A percentile compares a stretch with the other conserved stretches of the same genome.
Evolutionary conservation across 2,113 vertebrate species (phyloP).

Genomic region (Butorides virescens): DNA sequence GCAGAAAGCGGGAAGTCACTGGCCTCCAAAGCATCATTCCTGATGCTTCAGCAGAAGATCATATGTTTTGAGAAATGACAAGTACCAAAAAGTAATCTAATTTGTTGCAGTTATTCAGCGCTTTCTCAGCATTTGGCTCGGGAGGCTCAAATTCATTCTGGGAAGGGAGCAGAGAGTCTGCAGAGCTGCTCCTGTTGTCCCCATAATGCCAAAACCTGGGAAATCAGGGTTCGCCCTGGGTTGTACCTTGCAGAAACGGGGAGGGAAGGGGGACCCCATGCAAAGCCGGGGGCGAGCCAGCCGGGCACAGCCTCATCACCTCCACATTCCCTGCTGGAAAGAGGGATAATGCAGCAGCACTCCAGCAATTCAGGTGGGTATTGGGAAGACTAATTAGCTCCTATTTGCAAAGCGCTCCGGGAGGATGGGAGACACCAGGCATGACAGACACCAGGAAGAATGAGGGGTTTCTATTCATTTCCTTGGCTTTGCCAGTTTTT

Average conservation of each 20-base stretch:
- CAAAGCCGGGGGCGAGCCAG: rapidly evolving
- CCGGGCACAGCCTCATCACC: not conserved
- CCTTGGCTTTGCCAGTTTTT: not conserved
- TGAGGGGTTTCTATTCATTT: rapidly evolving
- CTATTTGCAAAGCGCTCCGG: not conserved
- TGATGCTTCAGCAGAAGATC: not conserved
- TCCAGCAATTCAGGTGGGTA: not conserved
- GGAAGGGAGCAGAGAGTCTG: not conserved
- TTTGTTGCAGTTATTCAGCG: not conserved
- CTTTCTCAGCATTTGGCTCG: slow-evolving; percentile 36
- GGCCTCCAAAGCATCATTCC: not conserved
- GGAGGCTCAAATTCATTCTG: not conserved
- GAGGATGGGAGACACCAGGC: not conserved
- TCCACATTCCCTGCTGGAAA: not conserved
- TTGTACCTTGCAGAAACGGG: not conserved
- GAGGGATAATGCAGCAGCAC: not conserved
- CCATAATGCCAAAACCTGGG: not conserved
- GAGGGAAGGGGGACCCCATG: rapidly evolving
- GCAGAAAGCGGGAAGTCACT: not conserved
- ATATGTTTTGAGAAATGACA: not conserved
- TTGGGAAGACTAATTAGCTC: not conserved
- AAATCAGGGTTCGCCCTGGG: not conserved
- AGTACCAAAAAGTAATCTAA: not conserved
- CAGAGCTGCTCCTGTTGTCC: not conserved
- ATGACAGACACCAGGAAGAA: not conserved